phyloP scores from a whole-genome alignment of 2,888 invertebrate genomes.

The Brachycybe producta region DNA sequence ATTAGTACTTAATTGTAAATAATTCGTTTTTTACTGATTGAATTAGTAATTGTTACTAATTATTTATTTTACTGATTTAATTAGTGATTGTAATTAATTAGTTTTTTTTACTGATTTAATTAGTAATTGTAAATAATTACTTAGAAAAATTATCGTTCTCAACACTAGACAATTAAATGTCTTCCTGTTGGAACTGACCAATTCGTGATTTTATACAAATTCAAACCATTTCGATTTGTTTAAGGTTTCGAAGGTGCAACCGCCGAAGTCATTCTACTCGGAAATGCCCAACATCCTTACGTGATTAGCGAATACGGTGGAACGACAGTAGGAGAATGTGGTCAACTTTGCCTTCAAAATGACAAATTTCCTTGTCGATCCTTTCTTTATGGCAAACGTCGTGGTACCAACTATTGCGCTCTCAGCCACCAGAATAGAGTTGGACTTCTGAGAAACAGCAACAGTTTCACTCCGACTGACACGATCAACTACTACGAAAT shows the following conservation, averaged over 20 bases:
- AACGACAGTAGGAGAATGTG: constrained; percentile 22
- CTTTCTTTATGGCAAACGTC: constrained; percentile 21
- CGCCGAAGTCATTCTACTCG: constrained; percentile 21
- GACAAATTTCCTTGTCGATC: constrained; percentile 22
- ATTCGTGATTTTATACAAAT: not conserved
- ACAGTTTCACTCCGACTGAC: constrained; percentile 20
- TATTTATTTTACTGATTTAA: too few species aligned
- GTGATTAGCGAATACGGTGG: constrained; percentile 21
- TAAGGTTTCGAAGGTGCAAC: constrained; percentile 14
- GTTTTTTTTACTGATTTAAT: not conserved
- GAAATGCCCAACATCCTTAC: constrained; percentile 23
- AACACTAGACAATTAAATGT: not conserved
- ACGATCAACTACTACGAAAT: constrained; percentile 23
- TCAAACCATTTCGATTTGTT: not conserved
- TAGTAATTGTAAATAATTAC: too few species aligned
- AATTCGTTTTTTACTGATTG: too few species aligned
- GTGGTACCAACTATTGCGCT: constrained; percentile 21
- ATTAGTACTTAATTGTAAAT: too few species aligned
- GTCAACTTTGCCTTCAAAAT: constrained; percentile 21
- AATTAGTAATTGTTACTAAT: too few species aligned
- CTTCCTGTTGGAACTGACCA: not conserved
- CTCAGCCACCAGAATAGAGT: constrained; percentile 23
- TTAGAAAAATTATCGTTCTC: not conserved
- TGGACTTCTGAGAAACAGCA: constrained; percentile 20
- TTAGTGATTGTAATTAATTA: too few species aligned